phyloP scores from a whole-genome alignment of 2,113 vertebrate species.

The Carassius auratus region DNA sequence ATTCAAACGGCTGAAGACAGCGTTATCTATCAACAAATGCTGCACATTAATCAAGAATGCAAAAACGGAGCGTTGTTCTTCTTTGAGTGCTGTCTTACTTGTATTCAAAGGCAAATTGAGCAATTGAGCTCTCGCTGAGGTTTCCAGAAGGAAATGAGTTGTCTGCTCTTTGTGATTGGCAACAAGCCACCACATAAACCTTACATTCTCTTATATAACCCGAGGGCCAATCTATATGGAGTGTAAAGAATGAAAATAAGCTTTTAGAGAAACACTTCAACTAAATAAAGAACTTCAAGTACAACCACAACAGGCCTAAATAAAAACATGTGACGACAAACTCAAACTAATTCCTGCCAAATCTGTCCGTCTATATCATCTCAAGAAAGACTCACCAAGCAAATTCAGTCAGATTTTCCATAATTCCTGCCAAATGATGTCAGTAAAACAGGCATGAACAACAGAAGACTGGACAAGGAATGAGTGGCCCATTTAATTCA shows the following conservation, averaged over 20 bases:
- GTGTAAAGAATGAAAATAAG: conserved; percentile 20
- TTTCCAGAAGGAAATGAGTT: conserved; percentile 46
- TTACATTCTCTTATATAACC: conserved; percentile 24
- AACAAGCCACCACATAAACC: conserved; percentile 45
- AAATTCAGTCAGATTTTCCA: neutral
- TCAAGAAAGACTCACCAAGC: conserved; percentile 3
- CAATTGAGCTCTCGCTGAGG: neutral
- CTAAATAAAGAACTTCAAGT: conserved; percentile 22
- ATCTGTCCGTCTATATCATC: neutral
- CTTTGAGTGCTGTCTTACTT: neutral
- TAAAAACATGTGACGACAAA: neutral
- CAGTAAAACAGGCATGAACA: neutral
- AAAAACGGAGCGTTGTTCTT: neutral
- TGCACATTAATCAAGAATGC: neutral
- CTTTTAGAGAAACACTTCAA: neutral
- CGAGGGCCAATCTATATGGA: neutral
- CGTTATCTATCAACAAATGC: neutral
- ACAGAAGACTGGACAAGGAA: neutral
- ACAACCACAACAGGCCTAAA: neutral
- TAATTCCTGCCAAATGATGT: neutral
- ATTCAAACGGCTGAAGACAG: neutral
- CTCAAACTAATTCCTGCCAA: neutral
- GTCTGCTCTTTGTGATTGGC: conserved; percentile 39
- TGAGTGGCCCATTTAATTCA: conserved; percentile 1
- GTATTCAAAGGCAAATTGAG: conserved; percentile 12